Conservation (phyloP, 2,888 invertebrate genomes). For the Conops quadrifasciatus region DNA sequence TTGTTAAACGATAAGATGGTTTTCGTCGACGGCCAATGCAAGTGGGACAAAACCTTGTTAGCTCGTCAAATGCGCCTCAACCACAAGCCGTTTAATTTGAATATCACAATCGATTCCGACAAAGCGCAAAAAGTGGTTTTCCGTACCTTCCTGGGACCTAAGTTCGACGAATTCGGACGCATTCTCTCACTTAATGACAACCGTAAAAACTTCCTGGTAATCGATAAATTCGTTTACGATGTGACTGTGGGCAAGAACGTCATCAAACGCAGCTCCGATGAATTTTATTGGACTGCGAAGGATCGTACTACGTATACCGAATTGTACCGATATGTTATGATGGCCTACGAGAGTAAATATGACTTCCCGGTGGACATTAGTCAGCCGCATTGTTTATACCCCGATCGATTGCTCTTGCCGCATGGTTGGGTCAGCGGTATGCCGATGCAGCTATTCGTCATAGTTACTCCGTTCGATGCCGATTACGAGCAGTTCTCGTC, state of each 20-base stretch:
- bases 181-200: constrained; percentile 67
- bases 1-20: constrained; percentile 49
- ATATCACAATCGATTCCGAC: constrained; percentile 70
- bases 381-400: constrained; percentile 69
- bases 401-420: constrained; percentile 71
- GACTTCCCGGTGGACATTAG: constrained; percentile 62
- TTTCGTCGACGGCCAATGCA: constrained; percentile 59
- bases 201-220: constrained; percentile 71
- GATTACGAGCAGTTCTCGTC: constrained; percentile 58
- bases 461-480: constrained; percentile 66
- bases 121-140: constrained; percentile 69
- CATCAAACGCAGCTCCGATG: constrained; percentile 50
- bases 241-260: constrained; percentile 67
- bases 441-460: constrained; percentile 70
- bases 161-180: constrained; percentile 69
- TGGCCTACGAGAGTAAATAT: constrained; percentile 65
- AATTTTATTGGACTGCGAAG: constrained; percentile 64
- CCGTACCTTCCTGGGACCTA: constrained; percentile 75
- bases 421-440: constrained; percentile 70
- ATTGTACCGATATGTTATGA: constrained; percentile 65
- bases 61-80: constrained; percentile 75
- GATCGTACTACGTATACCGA: constrained; percentile 67
- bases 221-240: constrained; percentile 71
- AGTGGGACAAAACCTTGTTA: constrained; percentile 56
- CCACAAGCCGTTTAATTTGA: constrained; percentile 73